Evolutionary conservation across 2,113 vertebrate genomes (phyloP).

Genomic region (Felis catus): F.catus_Fca126_mat1.0 CM031420.1:109320501-109321000

Average conservation of each 20-base stretch:
- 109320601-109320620: background rate
- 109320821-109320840: constrained; percentile 2
- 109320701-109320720: background rate
- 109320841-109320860: background rate
- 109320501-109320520: background rate
- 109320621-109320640: background rate
- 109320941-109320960: background rate
- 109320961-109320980: background rate
- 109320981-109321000: background rate
- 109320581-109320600: background rate
- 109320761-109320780: background rate
- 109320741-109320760: background rate
- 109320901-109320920: background rate
- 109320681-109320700: background rate
- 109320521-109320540: background rate
- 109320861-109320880: constrained; percentile 4
- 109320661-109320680: background rate
- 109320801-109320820: background rate
- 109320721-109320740: background rate
- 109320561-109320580: background rate
- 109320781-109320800: background rate
- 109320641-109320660: background rate
- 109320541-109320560: background rate
- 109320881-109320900: background rate
- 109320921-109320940: background rate